A percentile compares a stretch with the other conserved stretches of the same genome.
Conservation (phyloP, 2,888 invertebrate genomes). For the Agrochola lota region DNA sequence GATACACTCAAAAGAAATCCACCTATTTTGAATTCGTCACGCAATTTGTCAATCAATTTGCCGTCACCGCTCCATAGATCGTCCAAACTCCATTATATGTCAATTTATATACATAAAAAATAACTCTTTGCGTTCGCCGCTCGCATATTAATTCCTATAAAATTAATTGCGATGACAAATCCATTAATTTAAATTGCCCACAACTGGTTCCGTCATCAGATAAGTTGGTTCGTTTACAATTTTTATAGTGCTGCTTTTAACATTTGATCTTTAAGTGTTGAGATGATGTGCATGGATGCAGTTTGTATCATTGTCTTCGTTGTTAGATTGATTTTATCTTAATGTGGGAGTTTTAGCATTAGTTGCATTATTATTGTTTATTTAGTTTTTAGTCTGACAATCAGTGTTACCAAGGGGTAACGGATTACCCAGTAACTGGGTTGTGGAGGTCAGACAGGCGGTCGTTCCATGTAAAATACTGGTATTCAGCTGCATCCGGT, state of each 20-base stretch:
- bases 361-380: conserved; percentile 4
- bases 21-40: conserved; percentile 90
- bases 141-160: conserved; percentile 89
- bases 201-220: conserved; percentile 78
- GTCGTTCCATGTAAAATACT: too few relatives aligned
- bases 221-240: conserved; percentile 61
- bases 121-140: conserved; percentile 87
- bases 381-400: background rate
- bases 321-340: conserved; percentile 24
- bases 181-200: conserved; percentile 88
- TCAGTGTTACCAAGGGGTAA: too few relatives aligned
- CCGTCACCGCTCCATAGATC: conserved; percentile 86
- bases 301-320: conserved; percentile 30
- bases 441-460: too few relatives aligned
- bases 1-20: conserved; percentile 88
- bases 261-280: conserved; percentile 54
- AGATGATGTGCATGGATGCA: conserved; percentile 46
- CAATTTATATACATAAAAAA: conserved; percentile 84
- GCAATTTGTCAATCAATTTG: conserved; percentile 90
- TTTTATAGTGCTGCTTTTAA: conserved; percentile 61
- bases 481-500: too few relatives aligned
- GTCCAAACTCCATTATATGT: conserved; percentile 87
- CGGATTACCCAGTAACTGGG: too few relatives aligned
- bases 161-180: conserved; percentile 91
- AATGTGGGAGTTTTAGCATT: conserved; percentile 29